Conservation (phyloP, 2,113 vertebrate genomes). For the Corydoras maculifer region DNA sequence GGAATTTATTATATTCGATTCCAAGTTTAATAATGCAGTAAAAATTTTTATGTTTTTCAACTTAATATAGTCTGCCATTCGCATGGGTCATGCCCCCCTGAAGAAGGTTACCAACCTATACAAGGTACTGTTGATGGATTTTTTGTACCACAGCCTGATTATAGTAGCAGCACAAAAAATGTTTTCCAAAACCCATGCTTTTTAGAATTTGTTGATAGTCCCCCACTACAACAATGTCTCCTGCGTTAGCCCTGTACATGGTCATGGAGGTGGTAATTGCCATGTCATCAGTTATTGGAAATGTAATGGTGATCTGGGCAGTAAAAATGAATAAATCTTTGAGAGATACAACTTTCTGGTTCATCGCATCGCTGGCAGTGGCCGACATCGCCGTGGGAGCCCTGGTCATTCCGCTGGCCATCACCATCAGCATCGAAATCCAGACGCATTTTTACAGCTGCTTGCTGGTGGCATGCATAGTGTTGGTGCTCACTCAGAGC, state of each 20-base stretch:
- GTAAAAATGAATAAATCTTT: constrained; percentile 90
- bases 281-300: constrained; percentile 85
- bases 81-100: too few species aligned
- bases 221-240: too few species aligned
- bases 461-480: constrained; percentile 87
- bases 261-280: constrained; percentile 89
- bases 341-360: constrained; percentile 92
- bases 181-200: too few species aligned
- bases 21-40: too few species aligned
- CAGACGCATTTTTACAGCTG: constrained; percentile 92
- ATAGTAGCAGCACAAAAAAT: too few species aligned
- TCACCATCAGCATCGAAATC: constrained; percentile 87
- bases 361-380: constrained; percentile 89
- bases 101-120: too few species aligned
- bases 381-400: constrained; percentile 94
- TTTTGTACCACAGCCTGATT: too few species aligned
- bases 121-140: too few species aligned
- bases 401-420: constrained; percentile 90
- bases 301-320: constrained; percentile 97
- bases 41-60: too few species aligned
- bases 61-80: too few species aligned
- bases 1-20: too few species aligned
- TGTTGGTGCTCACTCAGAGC: constrained; percentile 95
- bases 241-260: constrained; percentile 73
- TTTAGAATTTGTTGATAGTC: too few species aligned